Evolutionary conservation across 2,797 vertebrate genomes (phyloP), one percentile per base, ranked within the genome.

Genomic region (Mergus octosetaceus): DNA sequence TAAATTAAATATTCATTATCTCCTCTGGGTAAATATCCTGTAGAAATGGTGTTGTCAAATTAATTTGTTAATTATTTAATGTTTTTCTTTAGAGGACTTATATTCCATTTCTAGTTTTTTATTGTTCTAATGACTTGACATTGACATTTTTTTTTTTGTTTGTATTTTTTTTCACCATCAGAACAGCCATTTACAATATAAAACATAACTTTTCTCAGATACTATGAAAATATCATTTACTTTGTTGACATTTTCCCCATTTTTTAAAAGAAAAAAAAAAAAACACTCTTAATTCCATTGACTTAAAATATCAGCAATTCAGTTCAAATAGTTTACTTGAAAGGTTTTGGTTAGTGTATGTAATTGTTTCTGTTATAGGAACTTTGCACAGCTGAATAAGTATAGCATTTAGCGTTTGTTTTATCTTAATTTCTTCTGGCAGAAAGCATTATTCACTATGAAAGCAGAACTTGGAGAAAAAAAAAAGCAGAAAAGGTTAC

Each of bases 311-410:
- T 39, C 19, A 83, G 11, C 77, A 24, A 39, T 68, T 39, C 9
- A 13, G n/a, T 73, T 62, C 11, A 74, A 80, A 19, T 8, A 43
- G 8, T 56, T 86, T 53, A 64, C 82, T 49, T 62, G 11, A 77
- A 51, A 7, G 47, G 15, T 24, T 60, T 65, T 70, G 21, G 18
- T 83, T 81, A 87, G 73, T 2, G 12, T 66, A 32, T 13, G 8
- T 49, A 54, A 53, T 38, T 57, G 20, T 5, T 49, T 25, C 14
- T 68, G 57, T 49, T 32, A 6, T 13, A 62, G 41, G 24, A 60
- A 49, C 1, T 5, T 45, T 69, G 30, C 32, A 27, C 5, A 68
- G 20, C 4, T 2, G 1, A 34, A 60, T 27, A 49, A n/a, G 5
- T 70, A 3, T 38, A 65, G 61, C 10, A 81, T 86, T 13, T 32